Evolutionary conservation across 2,888 invertebrate genomes (phyloP).

Genomic region (Drosophila mimetica): DNA sequence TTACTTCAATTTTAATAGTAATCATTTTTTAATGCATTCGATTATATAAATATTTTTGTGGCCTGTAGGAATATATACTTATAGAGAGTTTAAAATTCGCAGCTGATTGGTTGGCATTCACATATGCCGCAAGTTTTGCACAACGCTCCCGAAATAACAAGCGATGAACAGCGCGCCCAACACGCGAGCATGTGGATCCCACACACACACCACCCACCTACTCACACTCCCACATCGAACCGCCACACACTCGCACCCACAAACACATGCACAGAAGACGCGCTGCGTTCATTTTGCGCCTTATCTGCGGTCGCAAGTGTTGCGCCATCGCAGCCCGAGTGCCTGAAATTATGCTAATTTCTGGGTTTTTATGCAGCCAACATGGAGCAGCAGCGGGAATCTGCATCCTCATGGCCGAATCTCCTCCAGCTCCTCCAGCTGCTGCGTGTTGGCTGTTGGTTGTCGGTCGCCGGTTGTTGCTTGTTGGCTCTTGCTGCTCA

Average conservation of each 20-base stretch:
- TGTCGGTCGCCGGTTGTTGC: constrained; percentile 28
- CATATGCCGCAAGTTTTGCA: constrained; percentile 60
- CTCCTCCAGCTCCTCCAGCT: constrained; percentile 31
- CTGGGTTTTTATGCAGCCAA: constrained; percentile 70
- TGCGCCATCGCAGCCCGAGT: constrained; percentile 56
- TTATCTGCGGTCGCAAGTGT: constrained; percentile 72
- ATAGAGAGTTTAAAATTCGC: not conserved
- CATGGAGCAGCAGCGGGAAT: constrained; percentile 46
- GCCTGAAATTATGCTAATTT: constrained; percentile 77
- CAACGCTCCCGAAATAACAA: constrained; percentile 57
- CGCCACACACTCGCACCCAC: constrained; percentile 10
- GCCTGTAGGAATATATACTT: not conserved
- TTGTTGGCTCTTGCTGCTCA: constrained; percentile 40
- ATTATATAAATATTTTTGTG: not conserved
- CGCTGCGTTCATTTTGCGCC: constrained; percentile 71
- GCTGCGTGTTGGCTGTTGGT: constrained; percentile 30
- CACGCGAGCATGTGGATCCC: constrained; percentile 30
- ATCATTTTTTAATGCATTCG: too few species aligned
- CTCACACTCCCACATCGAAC: constrained; percentile 7
- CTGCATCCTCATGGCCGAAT: constrained; percentile 48
- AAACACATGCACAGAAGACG: constrained; percentile 35
- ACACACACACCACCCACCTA: constrained; percentile 7
- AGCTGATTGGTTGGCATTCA: constrained; percentile 4
- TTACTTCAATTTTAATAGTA: too few species aligned
- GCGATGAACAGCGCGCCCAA: constrained; percentile 37